phyloP scores from a whole-genome alignment of 1,140 invertebrate species.

The Mesaphorura yosii region DNA sequence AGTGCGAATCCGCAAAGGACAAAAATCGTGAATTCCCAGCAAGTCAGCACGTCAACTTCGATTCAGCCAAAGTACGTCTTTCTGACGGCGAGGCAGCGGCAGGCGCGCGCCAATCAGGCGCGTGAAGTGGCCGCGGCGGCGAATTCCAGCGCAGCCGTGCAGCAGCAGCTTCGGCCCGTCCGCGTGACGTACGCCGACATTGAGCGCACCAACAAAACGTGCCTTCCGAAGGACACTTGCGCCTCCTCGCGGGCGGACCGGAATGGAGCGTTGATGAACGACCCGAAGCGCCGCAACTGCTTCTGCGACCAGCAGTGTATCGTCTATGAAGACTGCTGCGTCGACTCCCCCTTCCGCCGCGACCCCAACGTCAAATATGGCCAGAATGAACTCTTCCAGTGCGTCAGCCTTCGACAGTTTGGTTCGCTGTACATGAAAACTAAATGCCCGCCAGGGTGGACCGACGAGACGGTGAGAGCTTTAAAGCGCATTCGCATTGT shows the following conservation, averaged over 20 bases:
- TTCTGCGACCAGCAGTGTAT: conserved; percentile 41
- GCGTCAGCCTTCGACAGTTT: conserved; percentile 37
- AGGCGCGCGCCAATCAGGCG: too few relatives aligned
- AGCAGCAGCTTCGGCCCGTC: too few relatives aligned
- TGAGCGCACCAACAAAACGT: conserved; percentile 29
- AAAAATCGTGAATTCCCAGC: too few relatives aligned
- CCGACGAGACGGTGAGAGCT: conserved; percentile 31
- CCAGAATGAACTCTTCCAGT: conserved; percentile 34
- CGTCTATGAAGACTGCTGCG: conserved; percentile 44
- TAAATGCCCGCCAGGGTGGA: conserved; percentile 38
- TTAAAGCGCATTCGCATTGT: too few relatives aligned
- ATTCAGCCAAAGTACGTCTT: too few relatives aligned
- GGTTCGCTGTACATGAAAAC: conserved; percentile 41
- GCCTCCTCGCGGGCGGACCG: conserved; percentile 27
- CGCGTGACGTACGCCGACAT: conserved; percentile 30
- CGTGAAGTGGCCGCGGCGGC: too few relatives aligned
- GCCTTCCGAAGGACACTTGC: conserved; percentile 28
- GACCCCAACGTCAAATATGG: conserved; percentile 30
- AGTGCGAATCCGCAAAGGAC: too few relatives aligned
- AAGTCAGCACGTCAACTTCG: too few relatives aligned
- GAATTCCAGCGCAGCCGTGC: too few relatives aligned
- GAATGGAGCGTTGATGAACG: conserved; percentile 31
- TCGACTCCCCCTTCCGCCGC: conserved; percentile 35
- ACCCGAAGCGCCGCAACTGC: conserved; percentile 41
- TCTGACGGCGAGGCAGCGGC: too few relatives aligned